phyloP scores from a whole-genome alignment of 2,888 invertebrate genomes.

The Eupithecia subumbrata region DNA sequence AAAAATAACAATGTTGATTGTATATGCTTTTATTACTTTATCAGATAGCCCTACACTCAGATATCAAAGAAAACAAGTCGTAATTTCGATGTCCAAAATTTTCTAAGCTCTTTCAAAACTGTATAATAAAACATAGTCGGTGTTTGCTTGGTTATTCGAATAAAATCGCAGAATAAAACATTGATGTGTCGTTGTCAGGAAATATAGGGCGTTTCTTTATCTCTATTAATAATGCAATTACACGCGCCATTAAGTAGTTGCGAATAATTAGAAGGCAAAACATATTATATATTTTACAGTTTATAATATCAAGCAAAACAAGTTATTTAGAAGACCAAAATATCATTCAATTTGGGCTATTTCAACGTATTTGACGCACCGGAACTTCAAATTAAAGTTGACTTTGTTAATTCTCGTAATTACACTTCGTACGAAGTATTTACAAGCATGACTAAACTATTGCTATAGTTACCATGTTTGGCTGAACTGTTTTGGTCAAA shows the following conservation, averaged over 20 bases:
- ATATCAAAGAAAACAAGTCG: not conserved
- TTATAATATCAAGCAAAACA: constrained; percentile 13
- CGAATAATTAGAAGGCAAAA: not conserved
- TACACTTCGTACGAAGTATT: constrained; percentile 11
- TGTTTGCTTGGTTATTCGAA: not conserved
- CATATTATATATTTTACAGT: not conserved
- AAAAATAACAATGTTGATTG: not conserved
- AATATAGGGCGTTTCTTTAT: constrained; percentile 16
- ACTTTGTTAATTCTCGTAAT: constrained; percentile 25
- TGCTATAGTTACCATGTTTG: not conserved
- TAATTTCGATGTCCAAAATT: not conserved
- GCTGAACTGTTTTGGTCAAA: constrained; percentile 11
- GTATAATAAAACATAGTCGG: not conserved
- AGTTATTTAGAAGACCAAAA: constrained; percentile 25
- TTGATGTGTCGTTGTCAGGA: constrained; percentile 4
- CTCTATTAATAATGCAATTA: not conserved
- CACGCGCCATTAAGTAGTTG: constrained; percentile 1
- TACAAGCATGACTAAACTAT: constrained; percentile 6
- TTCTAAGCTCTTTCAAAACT: not conserved
- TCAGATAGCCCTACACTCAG: not conserved
- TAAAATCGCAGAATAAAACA: not conserved
- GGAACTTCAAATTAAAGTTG: constrained; percentile 36
- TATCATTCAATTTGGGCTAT: constrained; percentile 35
- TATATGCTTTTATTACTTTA: not conserved
- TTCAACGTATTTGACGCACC: constrained; percentile 33